Evolutionary conservation across 2,888 invertebrate genomes (phyloP).

Genomic region (Rhamnusium bicolor): DNA sequence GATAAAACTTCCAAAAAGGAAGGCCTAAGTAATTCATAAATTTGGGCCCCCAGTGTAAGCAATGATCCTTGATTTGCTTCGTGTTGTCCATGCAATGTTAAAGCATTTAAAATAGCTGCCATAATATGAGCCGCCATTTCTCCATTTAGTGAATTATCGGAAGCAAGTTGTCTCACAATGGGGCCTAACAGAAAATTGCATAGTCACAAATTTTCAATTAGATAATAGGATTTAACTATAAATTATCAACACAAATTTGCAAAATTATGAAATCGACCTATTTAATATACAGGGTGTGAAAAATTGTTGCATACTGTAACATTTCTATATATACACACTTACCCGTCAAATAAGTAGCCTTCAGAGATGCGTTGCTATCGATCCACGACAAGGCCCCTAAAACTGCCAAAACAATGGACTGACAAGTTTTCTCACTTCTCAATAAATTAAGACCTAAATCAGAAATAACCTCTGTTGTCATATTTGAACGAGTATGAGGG

Average conservation of each 20-base stretch:
- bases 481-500: slow-evolving; percentile 68
- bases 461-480: slow-evolving; percentile 83
- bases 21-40: slow-evolving; percentile 88
- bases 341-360: slow-evolving; percentile 79
- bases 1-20: slow-evolving; percentile 81
- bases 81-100: slow-evolving; percentile 91
- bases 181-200: slow-evolving; percentile 70
- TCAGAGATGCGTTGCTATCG: slow-evolving; percentile 87
- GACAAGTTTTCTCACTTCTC: slow-evolving; percentile 77
- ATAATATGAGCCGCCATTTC: slow-evolving; percentile 83
- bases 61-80: slow-evolving; percentile 89
- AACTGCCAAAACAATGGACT: slow-evolving; percentile 78
- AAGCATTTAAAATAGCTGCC: slow-evolving; percentile 79
- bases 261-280: too few species aligned
- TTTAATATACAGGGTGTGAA: too few species aligned
- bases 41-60: slow-evolving; percentile 85
- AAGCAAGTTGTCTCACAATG: slow-evolving; percentile 78
- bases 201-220: background rate
- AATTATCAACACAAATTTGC: too few species aligned
- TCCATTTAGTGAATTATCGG: slow-evolving; percentile 77
- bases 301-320: background rate
- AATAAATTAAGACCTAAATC: slow-evolving; percentile 85
- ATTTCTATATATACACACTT: slow-evolving; percentile 2
- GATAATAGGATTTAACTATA: too few species aligned
- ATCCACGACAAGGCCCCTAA: slow-evolving; percentile 86